A percentile compares a stretch with the other conserved stretches of the same genome.
phyloP scores from a whole-genome alignment of 2,797 vertebrate species.

The Crenuchus spilurus region DNA sequence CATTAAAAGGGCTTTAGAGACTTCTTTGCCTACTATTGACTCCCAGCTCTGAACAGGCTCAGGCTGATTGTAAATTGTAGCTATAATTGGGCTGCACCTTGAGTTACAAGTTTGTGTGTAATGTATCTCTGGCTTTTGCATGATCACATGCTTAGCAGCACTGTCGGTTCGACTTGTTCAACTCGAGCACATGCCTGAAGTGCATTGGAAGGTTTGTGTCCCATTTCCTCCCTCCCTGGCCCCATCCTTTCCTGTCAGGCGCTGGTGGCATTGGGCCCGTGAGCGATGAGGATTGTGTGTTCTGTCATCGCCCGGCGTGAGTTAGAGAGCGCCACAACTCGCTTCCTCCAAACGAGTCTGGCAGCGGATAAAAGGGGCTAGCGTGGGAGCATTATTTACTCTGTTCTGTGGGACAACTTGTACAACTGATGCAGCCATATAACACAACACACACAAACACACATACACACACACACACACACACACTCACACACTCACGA shows the following conservation, averaged over 20 bases:
- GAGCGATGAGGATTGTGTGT: constrained; percentile 59
- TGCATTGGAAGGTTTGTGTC: constrained; percentile 25
- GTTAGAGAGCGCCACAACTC: constrained; percentile 65
- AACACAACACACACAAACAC: constrained; percentile 16
- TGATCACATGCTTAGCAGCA: not conserved
- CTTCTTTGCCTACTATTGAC: too few relatives aligned
- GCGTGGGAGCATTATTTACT: constrained; percentile 65
- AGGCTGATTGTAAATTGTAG: too few relatives aligned
- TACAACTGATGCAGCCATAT: constrained; percentile 37
- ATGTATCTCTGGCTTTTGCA: not conserved
- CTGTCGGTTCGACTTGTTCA: not conserved
- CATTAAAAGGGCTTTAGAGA: too few relatives aligned
- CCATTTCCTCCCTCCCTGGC: not conserved
- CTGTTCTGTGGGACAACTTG: constrained; percentile 60
- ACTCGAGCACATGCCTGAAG: constrained; percentile 14
- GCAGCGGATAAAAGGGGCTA: constrained; percentile 45
- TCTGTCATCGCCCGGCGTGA: constrained; percentile 64
- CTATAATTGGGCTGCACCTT: too few relatives aligned
- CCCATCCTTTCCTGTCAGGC: constrained; percentile 13
- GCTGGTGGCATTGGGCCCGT: constrained; percentile 41
- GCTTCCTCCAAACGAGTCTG: constrained; percentile 62
- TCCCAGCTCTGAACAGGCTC: too few relatives aligned
- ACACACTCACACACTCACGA: constrained; percentile 17
- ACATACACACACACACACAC: constrained; percentile 41
- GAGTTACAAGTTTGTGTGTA: too few relatives aligned